These are phyloP conservation scores for Lutjanus campechanus DNA, from an alignment of 2,797 vertebrate species.

Conservation along the genomic window DNA sequence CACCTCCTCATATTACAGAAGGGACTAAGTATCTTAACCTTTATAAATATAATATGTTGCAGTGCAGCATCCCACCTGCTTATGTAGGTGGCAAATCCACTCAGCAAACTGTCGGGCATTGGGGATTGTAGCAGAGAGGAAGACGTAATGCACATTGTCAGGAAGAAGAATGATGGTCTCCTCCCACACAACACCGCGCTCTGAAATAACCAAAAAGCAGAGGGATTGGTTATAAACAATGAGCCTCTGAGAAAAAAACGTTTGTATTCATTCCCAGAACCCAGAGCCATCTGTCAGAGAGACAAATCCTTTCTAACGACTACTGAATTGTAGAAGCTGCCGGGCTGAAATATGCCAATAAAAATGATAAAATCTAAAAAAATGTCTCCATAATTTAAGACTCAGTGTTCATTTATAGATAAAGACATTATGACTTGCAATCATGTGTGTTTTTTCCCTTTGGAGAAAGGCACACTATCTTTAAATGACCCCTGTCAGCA, in stretches of 20 bases:
- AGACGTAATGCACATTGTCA: constrained; percentile 98
- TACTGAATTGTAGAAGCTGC: not conserved
- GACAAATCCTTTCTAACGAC: not conserved
- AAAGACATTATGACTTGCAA: no score
- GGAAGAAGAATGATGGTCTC: constrained; percentile 99
- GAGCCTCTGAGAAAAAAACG: not conserved
- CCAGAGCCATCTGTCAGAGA: not conserved
- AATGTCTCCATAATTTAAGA: no score
- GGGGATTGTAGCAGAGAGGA: constrained; percentile 98
- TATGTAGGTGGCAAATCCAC: constrained; percentile 98
- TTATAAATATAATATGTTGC: not conserved
- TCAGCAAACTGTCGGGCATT: constrained; percentile 98
- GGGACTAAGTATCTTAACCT: not conserved
- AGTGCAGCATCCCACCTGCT: constrained; percentile 85
- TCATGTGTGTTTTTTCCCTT: not conserved
- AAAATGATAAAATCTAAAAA: not conserved
- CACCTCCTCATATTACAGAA: not conserved
- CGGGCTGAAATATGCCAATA: not conserved
- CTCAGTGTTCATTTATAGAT: no score
- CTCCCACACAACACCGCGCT: constrained; percentile 99
- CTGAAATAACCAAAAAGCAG: constrained; percentile 75
- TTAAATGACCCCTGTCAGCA: not conserved
- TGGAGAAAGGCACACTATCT: not conserved
- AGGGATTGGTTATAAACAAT: not conserved
- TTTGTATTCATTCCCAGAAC: not conserved